Percentiles rank a stretch among this genome's conserved stretches.
These are phyloP conservation scores for Cyprinella venusta DNA, from an alignment of 2,797 vertebrate genomes.

Conservation along the genomic window DNA sequence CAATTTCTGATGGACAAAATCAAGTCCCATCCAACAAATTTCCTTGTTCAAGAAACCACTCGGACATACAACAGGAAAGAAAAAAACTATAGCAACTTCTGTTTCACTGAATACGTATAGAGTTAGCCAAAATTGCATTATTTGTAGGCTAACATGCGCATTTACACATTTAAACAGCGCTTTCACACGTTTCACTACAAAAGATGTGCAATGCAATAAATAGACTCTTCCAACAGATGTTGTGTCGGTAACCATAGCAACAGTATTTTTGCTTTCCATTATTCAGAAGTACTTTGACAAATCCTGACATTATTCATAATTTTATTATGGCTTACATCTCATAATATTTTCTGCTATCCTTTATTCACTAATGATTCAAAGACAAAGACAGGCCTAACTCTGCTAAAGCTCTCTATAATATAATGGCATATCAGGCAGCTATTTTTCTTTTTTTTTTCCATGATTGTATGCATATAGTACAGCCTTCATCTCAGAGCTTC, in stretches of 20 bases:
- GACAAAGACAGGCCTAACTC: background rate
- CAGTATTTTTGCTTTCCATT: background rate
- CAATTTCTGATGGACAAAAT: background rate
- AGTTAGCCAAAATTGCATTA: background rate
- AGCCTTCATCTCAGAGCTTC: background rate
- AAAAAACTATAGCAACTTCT: background rate
- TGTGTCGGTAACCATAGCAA: slow-evolving; percentile 1
- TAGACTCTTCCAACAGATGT: background rate
- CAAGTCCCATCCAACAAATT: background rate
- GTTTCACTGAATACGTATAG: background rate
- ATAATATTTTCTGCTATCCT: background rate
- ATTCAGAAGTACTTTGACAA: background rate
- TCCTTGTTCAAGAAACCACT: background rate
- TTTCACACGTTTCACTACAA: background rate
- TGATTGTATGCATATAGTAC: background rate
- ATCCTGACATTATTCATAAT: background rate
- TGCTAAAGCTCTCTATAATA: background rate
- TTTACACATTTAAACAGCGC: background rate
- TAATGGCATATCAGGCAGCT: background rate
- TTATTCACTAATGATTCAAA: background rate
- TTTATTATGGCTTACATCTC: background rate
- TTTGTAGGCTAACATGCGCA: background rate
- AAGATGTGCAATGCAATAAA: background rate
- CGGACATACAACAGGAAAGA: background rate
- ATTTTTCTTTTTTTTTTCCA: background rate